Conservation (phyloP, 2,888 invertebrate species). For the Agrilus cyanescens region DNA sequence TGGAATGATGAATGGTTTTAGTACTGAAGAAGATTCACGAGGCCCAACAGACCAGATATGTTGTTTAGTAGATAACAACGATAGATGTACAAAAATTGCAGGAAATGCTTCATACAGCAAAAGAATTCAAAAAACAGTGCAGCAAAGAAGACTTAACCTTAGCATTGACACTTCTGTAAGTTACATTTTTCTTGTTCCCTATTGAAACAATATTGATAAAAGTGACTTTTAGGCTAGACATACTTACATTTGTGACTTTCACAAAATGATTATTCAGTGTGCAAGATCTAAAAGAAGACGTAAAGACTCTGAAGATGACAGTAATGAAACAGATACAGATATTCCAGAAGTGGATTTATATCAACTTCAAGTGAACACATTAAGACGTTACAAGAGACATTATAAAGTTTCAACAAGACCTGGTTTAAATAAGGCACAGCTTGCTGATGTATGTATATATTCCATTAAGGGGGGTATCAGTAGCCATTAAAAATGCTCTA, state of each 20-base stretch:
- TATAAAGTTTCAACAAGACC: constrained; percentile 86
- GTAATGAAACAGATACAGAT: constrained; percentile 86
- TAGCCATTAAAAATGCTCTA: too few species aligned
- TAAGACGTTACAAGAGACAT: constrained; percentile 85
- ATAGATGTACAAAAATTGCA: constrained; percentile 75
- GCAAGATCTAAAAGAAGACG: constrained; percentile 84
- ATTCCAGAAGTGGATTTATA: constrained; percentile 87
- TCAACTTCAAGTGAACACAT: constrained; percentile 87
- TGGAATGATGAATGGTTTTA: constrained; percentile 69
- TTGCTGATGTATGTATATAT: constrained; percentile 73
- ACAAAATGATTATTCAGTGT: constrained; percentile 91
- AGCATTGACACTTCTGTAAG: constrained; percentile 69
- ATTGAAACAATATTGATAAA: background rate
- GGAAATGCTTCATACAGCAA: constrained; percentile 96
- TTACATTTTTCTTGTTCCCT: constrained; percentile 12
- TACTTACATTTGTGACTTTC: constrained; percentile 93
- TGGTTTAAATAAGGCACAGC: constrained; percentile 87
- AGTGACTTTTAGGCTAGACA: constrained; percentile 64
- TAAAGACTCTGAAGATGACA: constrained; percentile 90
- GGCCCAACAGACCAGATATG: constrained; percentile 83
- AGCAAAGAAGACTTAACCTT: constrained; percentile 79
- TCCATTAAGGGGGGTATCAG: too few species aligned
- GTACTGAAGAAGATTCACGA: constrained; percentile 82
- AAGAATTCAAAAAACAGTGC: constrained; percentile 90
- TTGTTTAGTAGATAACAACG: constrained; percentile 82